Evolutionary conservation across 2,113 vertebrate genomes (phyloP).

Genomic region (Podarcis raffonei): DNA sequence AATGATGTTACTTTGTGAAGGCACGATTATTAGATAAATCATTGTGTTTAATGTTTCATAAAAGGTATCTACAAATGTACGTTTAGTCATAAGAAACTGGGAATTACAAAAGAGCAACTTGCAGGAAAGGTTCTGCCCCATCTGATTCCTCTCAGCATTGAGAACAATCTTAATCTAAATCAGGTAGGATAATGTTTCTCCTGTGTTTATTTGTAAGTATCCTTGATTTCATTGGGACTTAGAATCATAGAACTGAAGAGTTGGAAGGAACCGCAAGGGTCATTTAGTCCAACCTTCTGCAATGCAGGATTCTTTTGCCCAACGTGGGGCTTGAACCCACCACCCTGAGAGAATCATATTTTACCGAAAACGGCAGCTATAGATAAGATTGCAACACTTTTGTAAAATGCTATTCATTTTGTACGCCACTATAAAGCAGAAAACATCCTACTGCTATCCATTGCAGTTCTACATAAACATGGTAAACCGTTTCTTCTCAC

Average conservation of each 20-base stretch:
- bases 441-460: not conserved
- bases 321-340: no score
- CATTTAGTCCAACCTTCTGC: no score
- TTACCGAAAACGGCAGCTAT: not conserved
- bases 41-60: conserved; percentile 35
- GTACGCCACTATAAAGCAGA: not conserved
- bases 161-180: conserved; percentile 97
- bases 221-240: not conserved
- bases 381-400: not conserved
- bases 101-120: conserved; percentile 97
- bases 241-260: no score
- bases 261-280: no score
- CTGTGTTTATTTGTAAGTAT: not conserved
- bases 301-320: no score
- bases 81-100: conserved; percentile 96
- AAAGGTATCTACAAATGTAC: conserved; percentile 99
- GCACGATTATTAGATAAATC: conserved; percentile 1
- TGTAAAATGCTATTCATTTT: not conserved
- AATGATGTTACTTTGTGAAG: not conserved
- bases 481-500: not conserved
- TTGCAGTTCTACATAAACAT: not conserved
- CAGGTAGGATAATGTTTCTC: conserved; percentile 80
- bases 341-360: no score
- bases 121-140: conserved; percentile 93
- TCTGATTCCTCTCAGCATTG: conserved; percentile 95